Evolutionary conservation across 2,888 invertebrate species (phyloP), one percentile per base, ranked within the genome.

Genomic region (Diachrysia chrysitis): DNA sequence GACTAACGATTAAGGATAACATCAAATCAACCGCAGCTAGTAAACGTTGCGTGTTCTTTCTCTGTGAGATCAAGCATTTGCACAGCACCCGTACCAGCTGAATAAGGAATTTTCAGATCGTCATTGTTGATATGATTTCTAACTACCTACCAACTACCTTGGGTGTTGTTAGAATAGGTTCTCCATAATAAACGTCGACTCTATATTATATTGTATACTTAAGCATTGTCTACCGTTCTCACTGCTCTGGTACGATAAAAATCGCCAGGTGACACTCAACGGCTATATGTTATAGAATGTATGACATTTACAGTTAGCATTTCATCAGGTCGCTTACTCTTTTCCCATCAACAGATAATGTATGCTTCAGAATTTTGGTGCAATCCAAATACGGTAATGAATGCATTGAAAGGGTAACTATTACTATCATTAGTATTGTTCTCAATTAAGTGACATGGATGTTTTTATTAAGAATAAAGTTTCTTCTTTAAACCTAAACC

Each of bases 161-260:
- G 0, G 6, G 5, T 42, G 6, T 42, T n/a, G 42, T 42, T 42
- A n/a, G n/a, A n/a, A 42, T 42, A 42, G n/a, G 42, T 42, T 42
- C 5, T 42, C 42, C 42, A 42, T 42, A 42, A 42, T n/a, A 42
- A 6, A 32, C n/a, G 42, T n/a, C 7, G 4, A 21, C 48, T 21
- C 16, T 37, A 37, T 48, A 21, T 12, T 19, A 4, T 12, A 14
- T 1, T 51, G 12, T 51, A 48, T 48, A 48, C 10, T 51, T 48
- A 19, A 48, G 48, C 60, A 77, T 76, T 77, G 76, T 76, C 48
- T 71, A 51, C 14, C 17, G 48, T 63, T 75, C 66, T 74, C 75
- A 69, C 62, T 64, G 58, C 75, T 66, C 62, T 64, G 58, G 66
- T 64, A 58, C 21, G 78, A 78, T 77, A 77, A 65, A 46, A 63